phyloP scores from a whole-genome alignment of 2,888 invertebrate genomes.

The Taphrorychus bicolor region DNA sequence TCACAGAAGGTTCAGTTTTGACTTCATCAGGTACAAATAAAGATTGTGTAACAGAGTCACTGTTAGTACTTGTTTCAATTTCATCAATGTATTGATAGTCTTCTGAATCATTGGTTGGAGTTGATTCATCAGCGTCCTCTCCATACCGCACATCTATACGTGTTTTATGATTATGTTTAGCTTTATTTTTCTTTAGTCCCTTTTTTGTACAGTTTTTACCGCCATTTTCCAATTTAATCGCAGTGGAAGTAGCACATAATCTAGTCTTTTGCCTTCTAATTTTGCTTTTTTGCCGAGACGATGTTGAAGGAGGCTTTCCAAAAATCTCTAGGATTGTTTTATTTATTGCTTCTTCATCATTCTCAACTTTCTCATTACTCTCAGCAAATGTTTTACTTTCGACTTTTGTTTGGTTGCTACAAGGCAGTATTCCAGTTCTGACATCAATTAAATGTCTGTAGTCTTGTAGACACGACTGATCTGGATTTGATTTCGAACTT shows the following conservation, averaged over 20 bases:
- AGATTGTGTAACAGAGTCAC: neutral
- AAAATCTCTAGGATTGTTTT: constrained; percentile 24
- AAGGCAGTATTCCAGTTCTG: constrained; percentile 31
- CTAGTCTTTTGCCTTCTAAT: too few species aligned
- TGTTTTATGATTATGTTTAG: neutral
- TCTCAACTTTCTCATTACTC: neutral
- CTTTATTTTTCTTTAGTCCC: neutral
- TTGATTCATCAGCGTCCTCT: neutral
- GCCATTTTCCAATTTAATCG: neutral
- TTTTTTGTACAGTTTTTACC: neutral
- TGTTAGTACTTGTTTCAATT: neutral
- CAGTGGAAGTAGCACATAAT: neutral
- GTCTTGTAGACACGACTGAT: constrained; percentile 32
- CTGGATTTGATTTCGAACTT: neutral
- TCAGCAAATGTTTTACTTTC: neutral
- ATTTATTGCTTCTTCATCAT: constrained; percentile 8
- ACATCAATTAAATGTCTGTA: constrained; percentile 43
- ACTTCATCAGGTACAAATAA: neutral
- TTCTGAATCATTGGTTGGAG: neutral
- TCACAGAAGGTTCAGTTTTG: neutral
- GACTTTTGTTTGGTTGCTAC: constrained; percentile 25
- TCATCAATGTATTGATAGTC: too few species aligned
- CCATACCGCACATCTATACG: neutral
- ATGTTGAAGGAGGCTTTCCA: constrained; percentile 21
- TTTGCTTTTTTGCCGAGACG: neutral